Evolutionary conservation across 2,113 vertebrate species (phyloP).

Genomic region (Hippocampus abdominalis): DNA sequence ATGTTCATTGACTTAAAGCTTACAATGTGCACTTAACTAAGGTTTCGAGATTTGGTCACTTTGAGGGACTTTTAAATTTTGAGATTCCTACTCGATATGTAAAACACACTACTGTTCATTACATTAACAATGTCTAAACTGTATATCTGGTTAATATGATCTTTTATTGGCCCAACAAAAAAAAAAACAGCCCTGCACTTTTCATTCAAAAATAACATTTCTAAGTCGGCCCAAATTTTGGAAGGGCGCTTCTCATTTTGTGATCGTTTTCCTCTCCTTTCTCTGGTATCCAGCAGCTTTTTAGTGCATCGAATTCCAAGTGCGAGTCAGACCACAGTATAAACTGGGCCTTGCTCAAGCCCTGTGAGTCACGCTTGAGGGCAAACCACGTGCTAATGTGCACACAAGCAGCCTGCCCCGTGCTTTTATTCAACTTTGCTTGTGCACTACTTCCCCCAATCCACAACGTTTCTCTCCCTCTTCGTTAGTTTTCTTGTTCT

Average conservation of each 20-base stretch:
- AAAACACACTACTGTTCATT: too few species aligned
- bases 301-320: neutral
- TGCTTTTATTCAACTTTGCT: constrained; percentile 22
- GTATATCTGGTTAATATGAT: too few species aligned
- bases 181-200: too few species aligned
- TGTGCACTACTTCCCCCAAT: neutral
- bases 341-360: constrained; percentile 2
- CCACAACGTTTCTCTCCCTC: constrained; percentile 7
- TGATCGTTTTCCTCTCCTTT: neutral
- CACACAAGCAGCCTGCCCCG: neutral
- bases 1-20: neutral
- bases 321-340: neutral
- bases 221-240: neutral
- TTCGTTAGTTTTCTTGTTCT: constrained; percentile 16
- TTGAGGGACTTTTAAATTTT: too few species aligned
- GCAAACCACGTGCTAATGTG: constrained; percentile 8
- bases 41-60: too few species aligned
- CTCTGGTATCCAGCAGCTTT: neutral
- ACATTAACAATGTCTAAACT: too few species aligned
- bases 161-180: too few species aligned
- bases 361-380: constrained; percentile 1
- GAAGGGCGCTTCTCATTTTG: neutral
- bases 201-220: neutral
- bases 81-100: too few species aligned
- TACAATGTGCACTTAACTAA: neutral